Evolutionary conservation across 2,797 vertebrate species (phyloP).

Genomic region (Schizopygopsis malacanthus): DNA sequence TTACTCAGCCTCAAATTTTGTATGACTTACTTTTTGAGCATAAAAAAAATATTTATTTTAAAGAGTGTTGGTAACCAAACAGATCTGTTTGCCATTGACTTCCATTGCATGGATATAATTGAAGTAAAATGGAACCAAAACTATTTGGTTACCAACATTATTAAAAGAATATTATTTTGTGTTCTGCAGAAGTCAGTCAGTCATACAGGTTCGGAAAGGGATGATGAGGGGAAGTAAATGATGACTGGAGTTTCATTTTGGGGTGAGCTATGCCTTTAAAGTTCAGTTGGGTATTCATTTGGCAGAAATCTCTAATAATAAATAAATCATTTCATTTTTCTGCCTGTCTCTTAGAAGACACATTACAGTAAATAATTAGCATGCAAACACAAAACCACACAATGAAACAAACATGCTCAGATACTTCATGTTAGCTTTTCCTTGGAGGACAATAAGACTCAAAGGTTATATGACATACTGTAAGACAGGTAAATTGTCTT

Average conservation of each 20-base stretch:
- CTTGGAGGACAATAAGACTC: background rate
- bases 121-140: background rate
- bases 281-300: background rate
- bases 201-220: background rate
- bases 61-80: background rate
- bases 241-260: background rate
- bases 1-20: background rate
- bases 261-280: background rate
- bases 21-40: background rate
- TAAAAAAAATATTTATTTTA: background rate
- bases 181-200: background rate
- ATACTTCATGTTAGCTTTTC: slow-evolving; percentile 9
- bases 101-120: background rate
- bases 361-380: slow-evolving; percentile 17
- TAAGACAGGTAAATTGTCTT: background rate
- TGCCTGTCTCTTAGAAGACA: background rate
- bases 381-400: slow-evolving; percentile 42
- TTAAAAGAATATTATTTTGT: background rate
- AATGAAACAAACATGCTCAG: slow-evolving; percentile 45
- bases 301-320: background rate
- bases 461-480: background rate
- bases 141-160: background rate
- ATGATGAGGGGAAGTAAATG: background rate
- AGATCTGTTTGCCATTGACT: background rate
- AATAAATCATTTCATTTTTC: background rate